Conservation (phyloP, 2,797 vertebrate genomes). For the Alosa sapidissima region DNA sequence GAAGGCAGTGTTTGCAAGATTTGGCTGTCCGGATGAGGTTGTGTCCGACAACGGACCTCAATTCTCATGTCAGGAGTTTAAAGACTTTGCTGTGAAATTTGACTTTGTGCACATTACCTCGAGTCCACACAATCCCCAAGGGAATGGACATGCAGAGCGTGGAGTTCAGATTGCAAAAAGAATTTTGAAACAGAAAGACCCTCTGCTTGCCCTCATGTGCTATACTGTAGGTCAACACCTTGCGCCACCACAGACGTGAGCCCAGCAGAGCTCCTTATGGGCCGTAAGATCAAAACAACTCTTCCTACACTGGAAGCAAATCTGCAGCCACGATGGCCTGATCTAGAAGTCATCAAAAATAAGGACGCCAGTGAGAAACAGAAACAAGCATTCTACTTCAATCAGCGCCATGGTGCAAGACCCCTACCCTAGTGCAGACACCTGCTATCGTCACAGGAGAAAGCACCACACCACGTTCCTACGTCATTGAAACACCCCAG, state of each 20-base stretch:
- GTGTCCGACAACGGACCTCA: no score
- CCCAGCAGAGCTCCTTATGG: conserved; percentile 34
- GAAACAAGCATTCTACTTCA: conserved; percentile 7
- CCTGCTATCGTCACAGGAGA: no score
- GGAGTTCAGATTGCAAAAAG: conserved; percentile 30
- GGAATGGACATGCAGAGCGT: conserved; percentile 6
- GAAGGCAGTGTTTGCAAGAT: no score
- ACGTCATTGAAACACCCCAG: no score
- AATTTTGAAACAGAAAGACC: conserved; percentile 28
- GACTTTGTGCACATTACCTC: no score
- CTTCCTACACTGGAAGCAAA: conserved; percentile 22
- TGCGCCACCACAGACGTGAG: conserved; percentile 23
- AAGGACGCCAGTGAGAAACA: conserved; percentile 7
- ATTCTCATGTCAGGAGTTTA: no score
- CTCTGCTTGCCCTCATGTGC: conserved; percentile 24
- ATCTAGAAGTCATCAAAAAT: not conserved
- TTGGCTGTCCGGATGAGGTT: no score
- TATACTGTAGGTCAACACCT: conserved; percentile 25
- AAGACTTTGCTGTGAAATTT: no score
- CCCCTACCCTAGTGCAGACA: not conserved
- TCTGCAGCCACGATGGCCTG: conserved; percentile 18
- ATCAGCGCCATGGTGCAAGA: not conserved
- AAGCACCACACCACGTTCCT: no score
- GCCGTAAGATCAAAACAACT: conserved; percentile 29
- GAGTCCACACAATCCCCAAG: no score